Base-by-base conservation (phyloP, 1,140 invertebrate genomes). In the Drosophila lacteicornis region DNA sequence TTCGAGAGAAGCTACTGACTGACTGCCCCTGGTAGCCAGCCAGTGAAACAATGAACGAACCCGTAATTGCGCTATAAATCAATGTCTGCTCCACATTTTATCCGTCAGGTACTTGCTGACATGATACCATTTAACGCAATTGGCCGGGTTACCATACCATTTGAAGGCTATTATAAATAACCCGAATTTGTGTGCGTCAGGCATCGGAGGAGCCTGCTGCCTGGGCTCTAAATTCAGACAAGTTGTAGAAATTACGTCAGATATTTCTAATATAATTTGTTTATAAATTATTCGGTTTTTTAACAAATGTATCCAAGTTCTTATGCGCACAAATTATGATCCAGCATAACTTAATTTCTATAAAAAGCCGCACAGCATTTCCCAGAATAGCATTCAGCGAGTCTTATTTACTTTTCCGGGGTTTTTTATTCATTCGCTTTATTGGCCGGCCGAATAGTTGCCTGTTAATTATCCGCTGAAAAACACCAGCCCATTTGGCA, bases 61-160 rank as follows among this genome's bases (percentile, higher is more conserved):
- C 67, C 63, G 81, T 81, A 84, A 87, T 87, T 90, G 80, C 69
- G 74, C 71, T 58, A 87, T 90, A 88, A 87, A 90, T 87, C 84
- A 87, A 84, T 79, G 85, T 79, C 84, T 90, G 74, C 43, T 88
- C 85, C 62, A 84, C 81, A 84, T 88, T 82, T 87, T 71, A 75
- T 66, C 57, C 60, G 80, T 80, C 85, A 78, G 84, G 69, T 81
- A 81, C 43, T 63, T 45, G 71, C 70, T 58, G 49, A 66, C 60
- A 78, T 60, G 63, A 65, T 80, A 57, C 38, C 56, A 62, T 73
- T 58, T 61, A 58, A 70, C 13, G 45, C 42, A 56, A 67, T 80
- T 76, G 63, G 50, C 60, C 38, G 43, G 57, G 42, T 60, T 73
- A 61, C 63, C 68, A 75, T 69, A 75, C 51, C 61, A 80, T 75